phyloP scores from a whole-genome alignment of 1,140 invertebrate species.

The Trachymyrmex cornetzi region DNA sequence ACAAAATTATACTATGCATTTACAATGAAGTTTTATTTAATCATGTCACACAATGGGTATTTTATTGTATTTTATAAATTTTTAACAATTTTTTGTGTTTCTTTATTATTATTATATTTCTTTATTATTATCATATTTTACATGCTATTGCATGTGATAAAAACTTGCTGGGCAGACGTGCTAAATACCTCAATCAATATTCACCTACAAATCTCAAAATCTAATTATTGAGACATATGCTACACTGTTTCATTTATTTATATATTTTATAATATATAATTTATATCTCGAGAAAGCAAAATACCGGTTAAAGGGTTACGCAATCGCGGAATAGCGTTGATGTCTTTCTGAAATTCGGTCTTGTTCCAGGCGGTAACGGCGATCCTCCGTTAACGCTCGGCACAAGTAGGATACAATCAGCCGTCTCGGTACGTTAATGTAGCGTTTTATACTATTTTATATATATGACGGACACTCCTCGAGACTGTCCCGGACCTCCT shows the following conservation, averaged over 20 bases:
- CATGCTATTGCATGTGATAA: neutral
- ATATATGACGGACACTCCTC: conserved; percentile 31
- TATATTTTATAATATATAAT: conserved; percentile 33
- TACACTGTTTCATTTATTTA: conserved; percentile 34
- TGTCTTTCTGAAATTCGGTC: conserved; percentile 46
- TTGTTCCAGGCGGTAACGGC: conserved; percentile 7
- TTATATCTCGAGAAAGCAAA: neutral
- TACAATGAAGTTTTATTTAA: too few relatives aligned
- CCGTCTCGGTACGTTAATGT: conserved; percentile 34
- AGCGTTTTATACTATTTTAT: conserved; percentile 74
- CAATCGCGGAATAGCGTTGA: conserved; percentile 17
- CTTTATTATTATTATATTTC: too few relatives aligned
- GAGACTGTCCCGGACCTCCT: neutral
- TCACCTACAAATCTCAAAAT: neutral
- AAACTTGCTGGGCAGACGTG: neutral
- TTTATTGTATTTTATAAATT: neutral
- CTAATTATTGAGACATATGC: neutral
- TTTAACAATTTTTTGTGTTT: too few relatives aligned
- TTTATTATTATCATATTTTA: too few relatives aligned
- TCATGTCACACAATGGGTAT: neutral
- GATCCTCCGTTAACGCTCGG: conserved; percentile 1
- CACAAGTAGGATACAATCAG: neutral
- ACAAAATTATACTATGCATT: too few relatives aligned
- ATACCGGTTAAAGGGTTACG: conserved; percentile 39
- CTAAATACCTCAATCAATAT: neutral